Evolutionary conservation across 37 sponge, comb jelly and placozoan genomes (phyloP).

Genomic region (Oopsacas minuta): DNA sequence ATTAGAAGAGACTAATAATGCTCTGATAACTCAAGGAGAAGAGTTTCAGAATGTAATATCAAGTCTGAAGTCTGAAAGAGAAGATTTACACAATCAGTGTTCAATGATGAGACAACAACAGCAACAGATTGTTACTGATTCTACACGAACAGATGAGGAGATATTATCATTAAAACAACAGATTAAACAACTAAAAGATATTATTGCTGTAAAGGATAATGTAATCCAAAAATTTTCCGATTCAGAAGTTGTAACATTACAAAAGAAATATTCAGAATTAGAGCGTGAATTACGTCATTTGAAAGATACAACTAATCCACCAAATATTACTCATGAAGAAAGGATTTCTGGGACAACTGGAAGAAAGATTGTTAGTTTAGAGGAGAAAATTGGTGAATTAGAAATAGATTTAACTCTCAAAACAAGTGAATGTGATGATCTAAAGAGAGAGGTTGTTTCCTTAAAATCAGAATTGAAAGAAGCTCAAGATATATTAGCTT

Average conservation of each 20-base stretch:
- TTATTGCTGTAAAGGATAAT: background rate
- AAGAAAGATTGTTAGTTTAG: background rate
- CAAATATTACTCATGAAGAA: background rate
- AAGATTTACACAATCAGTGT: background rate
- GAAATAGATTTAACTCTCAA: background rate
- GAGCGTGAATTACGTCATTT: background rate
- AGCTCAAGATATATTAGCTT: background rate
- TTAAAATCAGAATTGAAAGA: background rate
- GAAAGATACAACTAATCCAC: background rate
- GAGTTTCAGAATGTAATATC: background rate
- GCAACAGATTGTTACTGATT: background rate
- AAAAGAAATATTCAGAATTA: background rate
- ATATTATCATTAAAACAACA: background rate
- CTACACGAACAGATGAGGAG: background rate
- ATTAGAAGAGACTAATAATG: background rate
- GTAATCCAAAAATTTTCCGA: background rate
- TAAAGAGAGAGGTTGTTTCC: background rate
- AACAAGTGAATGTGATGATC: constrained; percentile 3
- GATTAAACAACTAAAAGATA: background rate
- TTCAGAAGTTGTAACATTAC: background rate
- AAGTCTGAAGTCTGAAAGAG: background rate
- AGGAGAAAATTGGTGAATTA: background rate
- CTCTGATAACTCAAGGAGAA: background rate
- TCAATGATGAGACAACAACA: background rate
- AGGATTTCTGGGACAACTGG: background rate